Evolutionary conservation across 64 coral and sea anemone genomes (phyloP).

Genomic region (Hydrozoanthus tunicans): DNA sequence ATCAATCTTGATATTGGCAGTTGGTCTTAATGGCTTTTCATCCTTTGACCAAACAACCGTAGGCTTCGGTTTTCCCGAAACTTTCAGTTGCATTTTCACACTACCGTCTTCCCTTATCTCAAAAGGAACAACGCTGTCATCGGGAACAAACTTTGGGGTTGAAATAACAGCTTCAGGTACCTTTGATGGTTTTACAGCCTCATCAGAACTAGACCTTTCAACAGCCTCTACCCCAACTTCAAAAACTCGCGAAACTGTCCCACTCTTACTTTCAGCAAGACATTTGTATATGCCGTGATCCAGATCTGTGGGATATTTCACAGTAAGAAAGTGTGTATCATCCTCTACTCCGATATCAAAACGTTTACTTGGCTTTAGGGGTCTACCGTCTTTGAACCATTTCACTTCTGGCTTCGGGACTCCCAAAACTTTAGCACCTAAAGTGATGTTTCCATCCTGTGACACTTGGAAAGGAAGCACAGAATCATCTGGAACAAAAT

Average conservation of each 20-base stretch:
- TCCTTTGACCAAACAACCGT: slow-evolving; percentile 72
- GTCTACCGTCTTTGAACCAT: slow-evolving; percentile 43
- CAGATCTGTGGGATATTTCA: slow-evolving; percentile 41
- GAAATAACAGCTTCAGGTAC: slow-evolving; percentile 24
- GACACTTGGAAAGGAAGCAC: slow-evolving; percentile 32
- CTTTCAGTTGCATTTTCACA: slow-evolving; percentile 55
- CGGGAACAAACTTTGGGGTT: slow-evolving; percentile 2
- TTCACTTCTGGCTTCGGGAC: slow-evolving; percentile 10
- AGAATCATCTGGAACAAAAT: slow-evolving; percentile 11
- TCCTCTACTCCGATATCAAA: slow-evolving; percentile 30
- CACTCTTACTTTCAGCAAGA: slow-evolving; percentile 67
- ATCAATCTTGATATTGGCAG: slow-evolving; percentile 2
- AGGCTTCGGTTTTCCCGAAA: slow-evolving; percentile 70
- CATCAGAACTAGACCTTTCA: neutral
- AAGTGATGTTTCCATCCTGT: slow-evolving; percentile 8
- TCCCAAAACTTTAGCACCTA: slow-evolving; percentile 13
- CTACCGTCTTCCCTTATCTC: slow-evolving; percentile 52
- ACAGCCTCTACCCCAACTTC: neutral
- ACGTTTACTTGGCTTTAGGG: slow-evolving; percentile 30
- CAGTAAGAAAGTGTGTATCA: slow-evolving; percentile 18
- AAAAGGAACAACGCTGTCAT: slow-evolving; percentile 18
- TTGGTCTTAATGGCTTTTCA: slow-evolving; percentile 11
- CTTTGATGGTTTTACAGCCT: neutral
- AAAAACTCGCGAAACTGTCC: slow-evolving; percentile 46
- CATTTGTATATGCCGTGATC: slow-evolving; percentile 85